Evolutionary conservation across 2,113 vertebrate genomes (phyloP).

Genomic region (Cyanoramphus novaezelandiae): DNA sequence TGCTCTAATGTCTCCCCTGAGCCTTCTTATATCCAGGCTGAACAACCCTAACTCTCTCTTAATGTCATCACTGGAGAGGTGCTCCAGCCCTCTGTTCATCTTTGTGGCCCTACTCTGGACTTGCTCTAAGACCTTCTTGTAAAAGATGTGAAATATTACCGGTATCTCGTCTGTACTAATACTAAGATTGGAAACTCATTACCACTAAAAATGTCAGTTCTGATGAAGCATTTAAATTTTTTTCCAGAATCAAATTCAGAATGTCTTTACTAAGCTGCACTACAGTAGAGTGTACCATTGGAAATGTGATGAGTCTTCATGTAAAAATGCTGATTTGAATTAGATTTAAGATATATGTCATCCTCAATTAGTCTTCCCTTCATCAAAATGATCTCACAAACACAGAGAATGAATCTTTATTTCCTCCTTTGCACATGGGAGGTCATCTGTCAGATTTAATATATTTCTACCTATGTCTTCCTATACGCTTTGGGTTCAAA

Average conservation of each 20-base stretch:
- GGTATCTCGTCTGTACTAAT: conserved; percentile 58
- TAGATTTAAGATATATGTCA: conserved; percentile 84
- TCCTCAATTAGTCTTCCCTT: conserved; percentile 81
- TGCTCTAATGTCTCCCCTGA: accelerated
- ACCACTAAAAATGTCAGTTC: conserved; percentile 72
- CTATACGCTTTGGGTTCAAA: conserved; percentile 77
- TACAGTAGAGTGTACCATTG: conserved; percentile 69
- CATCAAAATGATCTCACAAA: conserved; percentile 86
- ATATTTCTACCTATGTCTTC: conserved; percentile 79
- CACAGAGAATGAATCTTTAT: conserved; percentile 84
- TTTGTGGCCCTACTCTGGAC: not conserved
- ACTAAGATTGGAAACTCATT: conserved; percentile 69
- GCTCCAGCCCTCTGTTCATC: not conserved
- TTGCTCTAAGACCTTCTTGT: not conserved
- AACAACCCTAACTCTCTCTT: not conserved
- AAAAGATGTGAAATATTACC: conserved; percentile 48
- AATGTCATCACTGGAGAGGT: not conserved
- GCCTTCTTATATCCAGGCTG: not conserved
- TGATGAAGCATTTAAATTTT: conserved; percentile 66
- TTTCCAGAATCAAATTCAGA: conserved; percentile 72
- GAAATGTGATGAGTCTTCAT: conserved; percentile 84
- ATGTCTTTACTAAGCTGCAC: conserved; percentile 80
- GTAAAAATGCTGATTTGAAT: conserved; percentile 85
- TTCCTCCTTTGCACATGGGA: conserved; percentile 84
- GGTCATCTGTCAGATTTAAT: conserved; percentile 86